Conservation (phyloP, 2,797 vertebrate species). For the Megaceryle alcyon region DNA sequence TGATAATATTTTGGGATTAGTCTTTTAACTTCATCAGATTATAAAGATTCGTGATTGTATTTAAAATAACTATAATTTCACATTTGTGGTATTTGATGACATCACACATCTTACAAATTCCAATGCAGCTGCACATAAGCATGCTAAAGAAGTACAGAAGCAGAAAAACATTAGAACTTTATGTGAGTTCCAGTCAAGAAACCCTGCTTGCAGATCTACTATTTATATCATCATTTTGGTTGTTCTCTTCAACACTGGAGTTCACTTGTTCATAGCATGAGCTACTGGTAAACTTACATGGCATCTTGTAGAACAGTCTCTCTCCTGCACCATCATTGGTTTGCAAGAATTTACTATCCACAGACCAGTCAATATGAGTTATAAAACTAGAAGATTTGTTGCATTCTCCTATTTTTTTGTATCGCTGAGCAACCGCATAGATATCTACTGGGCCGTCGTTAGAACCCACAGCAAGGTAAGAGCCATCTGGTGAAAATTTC, state of each 20-base stretch:
- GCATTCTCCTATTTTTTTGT: conserved; percentile 97
- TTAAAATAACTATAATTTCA: not conserved
- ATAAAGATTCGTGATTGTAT: not conserved
- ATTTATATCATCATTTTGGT: not conserved
- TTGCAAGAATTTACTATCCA: conserved; percentile 93
- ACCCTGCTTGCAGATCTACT: not conserved
- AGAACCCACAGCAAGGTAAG: conserved; percentile 92
- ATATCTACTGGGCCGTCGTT: conserved; percentile 92
- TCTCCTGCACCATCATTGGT: conserved; percentile 93
- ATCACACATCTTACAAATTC: not conserved
- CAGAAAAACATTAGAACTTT: not conserved
- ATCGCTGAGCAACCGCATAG: conserved; percentile 91
- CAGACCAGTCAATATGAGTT: conserved; percentile 96
- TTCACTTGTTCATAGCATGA: fast-evolving
- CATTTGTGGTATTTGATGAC: not conserved
- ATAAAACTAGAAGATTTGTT: conserved; percentile 91
- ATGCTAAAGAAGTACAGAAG: not conserved
- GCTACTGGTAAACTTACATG: conserved; percentile 78
- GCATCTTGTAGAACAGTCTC: conserved; percentile 92
- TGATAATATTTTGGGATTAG: not conserved
- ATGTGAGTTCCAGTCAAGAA: not conserved
- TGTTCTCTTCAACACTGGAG: not conserved
- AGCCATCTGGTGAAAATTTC: conserved; percentile 94
- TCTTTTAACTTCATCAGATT: not conserved
- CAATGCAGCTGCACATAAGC: not conserved